These are phyloP conservation scores for Drosophila mimica DNA, from an alignment of 2,888 invertebrate genomes.

Conservation along the genomic window DNA sequence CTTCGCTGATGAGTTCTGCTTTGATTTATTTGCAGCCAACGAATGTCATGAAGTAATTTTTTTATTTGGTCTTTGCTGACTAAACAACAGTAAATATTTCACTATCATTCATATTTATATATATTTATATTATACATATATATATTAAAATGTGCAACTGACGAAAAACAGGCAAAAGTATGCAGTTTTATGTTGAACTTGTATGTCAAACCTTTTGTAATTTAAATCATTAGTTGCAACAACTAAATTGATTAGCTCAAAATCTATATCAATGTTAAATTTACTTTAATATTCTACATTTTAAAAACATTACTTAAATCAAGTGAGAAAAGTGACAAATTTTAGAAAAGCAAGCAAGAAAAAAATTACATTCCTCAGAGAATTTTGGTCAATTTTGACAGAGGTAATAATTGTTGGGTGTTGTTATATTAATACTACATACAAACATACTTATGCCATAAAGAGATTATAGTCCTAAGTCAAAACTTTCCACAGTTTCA, in stretches of 20 bases:
- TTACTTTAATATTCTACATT: background rate
- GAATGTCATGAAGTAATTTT: slow-evolving; percentile 17
- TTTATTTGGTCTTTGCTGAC: slow-evolving; percentile 7
- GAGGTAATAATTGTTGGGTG: background rate
- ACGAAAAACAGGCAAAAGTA: background rate
- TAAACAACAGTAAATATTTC: background rate
- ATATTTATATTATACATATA: too few species aligned
- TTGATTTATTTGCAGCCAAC: slow-evolving; percentile 60
- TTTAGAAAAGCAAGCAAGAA: background rate
- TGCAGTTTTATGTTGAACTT: background rate
- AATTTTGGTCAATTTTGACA: background rate
- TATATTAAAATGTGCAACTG: background rate
- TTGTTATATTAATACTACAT: too few species aligned
- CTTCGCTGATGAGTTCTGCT: slow-evolving; percentile 64
- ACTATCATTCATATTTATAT: background rate
- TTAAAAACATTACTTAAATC: fast-evolving
- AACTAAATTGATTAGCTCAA: background rate
- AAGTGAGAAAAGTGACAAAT: background rate
- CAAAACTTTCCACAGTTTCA: background rate
- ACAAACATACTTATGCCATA: too few species aligned
- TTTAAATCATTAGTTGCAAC: background rate
- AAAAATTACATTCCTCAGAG: fast-evolving
- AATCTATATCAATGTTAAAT: fast-evolving
- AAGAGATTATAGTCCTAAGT: fast-evolving
- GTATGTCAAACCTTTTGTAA: background rate